Evolutionary conservation across 92 coral and sea anemone genomes (phyloP).

Genomic region (Bergia puertoricense): DNA sequence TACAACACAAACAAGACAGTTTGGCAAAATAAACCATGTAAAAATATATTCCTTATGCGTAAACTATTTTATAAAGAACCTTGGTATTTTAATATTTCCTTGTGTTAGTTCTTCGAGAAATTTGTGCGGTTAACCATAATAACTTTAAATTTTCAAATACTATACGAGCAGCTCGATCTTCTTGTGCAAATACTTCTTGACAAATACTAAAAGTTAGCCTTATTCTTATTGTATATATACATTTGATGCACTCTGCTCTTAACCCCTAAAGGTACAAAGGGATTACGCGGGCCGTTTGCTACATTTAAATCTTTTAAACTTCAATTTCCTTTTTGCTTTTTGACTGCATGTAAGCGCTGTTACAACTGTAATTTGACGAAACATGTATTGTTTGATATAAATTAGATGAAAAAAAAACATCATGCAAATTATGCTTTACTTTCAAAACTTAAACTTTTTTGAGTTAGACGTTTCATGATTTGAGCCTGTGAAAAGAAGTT

Average conservation of each 20-base stretch:
- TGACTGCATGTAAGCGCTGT: no score
- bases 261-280: not conserved
- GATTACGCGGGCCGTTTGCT: not conserved
- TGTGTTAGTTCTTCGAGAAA: not conserved
- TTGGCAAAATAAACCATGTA: not conserved
- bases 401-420: not conserved
- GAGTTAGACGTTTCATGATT: not conserved
- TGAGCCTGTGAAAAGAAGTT: no score
- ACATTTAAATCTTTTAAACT: not conserved
- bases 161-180: no score
- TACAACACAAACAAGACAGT: not conserved
- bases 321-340: not conserved
- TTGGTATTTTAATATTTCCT: no score
- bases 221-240: no score
- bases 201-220: no score
- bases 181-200: no score
- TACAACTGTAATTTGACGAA: not conserved
- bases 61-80: not conserved
- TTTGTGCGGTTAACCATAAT: not conserved
- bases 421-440: no score
- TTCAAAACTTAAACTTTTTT: no score
- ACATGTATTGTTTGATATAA: not conserved
- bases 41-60: not conserved
- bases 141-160: not conserved
- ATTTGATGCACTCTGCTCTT: no score